Percentiles rank a stretch among this genome's conserved stretches.
phyloP scores from a whole-genome alignment of 2,113 vertebrate genomes.

The Halichoerus grypus region DNA sequence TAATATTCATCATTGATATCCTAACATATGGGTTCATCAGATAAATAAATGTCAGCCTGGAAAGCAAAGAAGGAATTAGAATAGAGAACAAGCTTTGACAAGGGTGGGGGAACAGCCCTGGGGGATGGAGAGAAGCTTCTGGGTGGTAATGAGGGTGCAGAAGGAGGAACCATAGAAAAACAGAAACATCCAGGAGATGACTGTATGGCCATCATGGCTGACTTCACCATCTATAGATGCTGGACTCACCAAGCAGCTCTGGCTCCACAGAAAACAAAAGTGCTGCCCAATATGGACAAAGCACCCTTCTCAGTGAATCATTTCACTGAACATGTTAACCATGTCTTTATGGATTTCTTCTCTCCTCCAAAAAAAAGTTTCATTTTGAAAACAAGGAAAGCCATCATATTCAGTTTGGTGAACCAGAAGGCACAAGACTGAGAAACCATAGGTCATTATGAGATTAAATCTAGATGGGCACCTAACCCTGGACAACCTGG shows the following conservation, averaged over 20 bases:
- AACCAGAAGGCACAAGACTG: constrained; percentile 38
- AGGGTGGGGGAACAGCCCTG: accelerated
- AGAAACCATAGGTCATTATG: constrained; percentile 49
- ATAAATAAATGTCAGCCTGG: background rate
- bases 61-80: background rate
- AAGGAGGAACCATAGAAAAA: background rate
- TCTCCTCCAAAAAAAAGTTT: background rate
- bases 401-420: background rate
- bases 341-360: background rate
- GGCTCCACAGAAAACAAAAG: background rate
- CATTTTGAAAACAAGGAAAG: constrained; percentile 57
- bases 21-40: background rate
- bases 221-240: background rate
- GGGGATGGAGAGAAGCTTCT: background rate
- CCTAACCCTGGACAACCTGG: background rate
- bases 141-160: background rate
- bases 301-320: background rate
- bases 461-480: background rate
- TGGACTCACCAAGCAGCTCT: background rate
- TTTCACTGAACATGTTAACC: background rate
- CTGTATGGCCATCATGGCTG: accelerated
- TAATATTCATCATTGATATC: background rate
- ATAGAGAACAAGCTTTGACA: background rate
- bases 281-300: background rate
- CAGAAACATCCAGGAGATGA: background rate